Evolutionary conservation across 2,888 invertebrate species (phyloP), one percentile per base, ranked within the genome.

Genomic region (Prosapia bicincta): DNA sequence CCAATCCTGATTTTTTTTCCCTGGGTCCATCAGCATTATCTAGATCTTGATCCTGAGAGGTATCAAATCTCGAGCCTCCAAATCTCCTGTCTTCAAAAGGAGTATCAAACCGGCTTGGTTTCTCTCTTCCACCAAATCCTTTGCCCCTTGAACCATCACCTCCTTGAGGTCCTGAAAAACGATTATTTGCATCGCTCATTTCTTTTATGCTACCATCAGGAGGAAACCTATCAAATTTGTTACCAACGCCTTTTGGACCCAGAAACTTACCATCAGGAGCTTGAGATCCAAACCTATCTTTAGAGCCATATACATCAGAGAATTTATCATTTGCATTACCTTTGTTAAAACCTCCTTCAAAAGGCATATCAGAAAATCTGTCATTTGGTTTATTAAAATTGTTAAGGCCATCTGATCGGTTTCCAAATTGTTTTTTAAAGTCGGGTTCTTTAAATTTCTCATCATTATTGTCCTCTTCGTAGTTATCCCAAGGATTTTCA

Each of bases 211-310:
- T 66, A n/a, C 28, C 38, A 38, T 67, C 72, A 1, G 30, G 72
- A 9, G 54, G 54, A 20, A 54, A 54, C 54, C 54, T 54, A 3
- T 54, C 54, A 54, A 54, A 54, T 54, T 54, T 54, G 54, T 54
- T 54, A 54, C 54, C 54, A 20, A 3, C 6, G n/a, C 54, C 54
- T 54, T 13, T n/a, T 1, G 32, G 66, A 13, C 76, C 73, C 38
- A 38, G 30, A 71, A 75, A 75, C 15, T 67, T 71, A 26, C 66
- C 54, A 43, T 65, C 66, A 23, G 73, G 73, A 0, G 70, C 76
- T 30, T 38, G 26, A 25, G 30, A 70, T 65, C 67, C 30, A 13
- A 54, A 54, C 13, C 54, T n/a, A 20, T 54, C 54, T 54, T 54
- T 54, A 54, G 54, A 9, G 2, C 5, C 38, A 2, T 38, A 15